Conservation (phyloP, 2,797 vertebrate species). For the Pipistrellus kuhlii region DNA sequence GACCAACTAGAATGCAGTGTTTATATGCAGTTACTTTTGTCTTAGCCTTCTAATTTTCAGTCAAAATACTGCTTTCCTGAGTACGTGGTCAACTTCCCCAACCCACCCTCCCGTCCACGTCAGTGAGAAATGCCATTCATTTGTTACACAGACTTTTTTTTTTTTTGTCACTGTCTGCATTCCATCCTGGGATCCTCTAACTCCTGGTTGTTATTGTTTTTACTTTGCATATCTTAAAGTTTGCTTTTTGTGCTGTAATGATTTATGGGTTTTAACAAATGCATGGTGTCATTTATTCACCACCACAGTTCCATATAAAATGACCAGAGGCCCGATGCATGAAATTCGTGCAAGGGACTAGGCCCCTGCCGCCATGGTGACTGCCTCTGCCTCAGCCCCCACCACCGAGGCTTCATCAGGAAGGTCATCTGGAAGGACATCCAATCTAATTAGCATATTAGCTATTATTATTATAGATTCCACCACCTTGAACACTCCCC, state of each 20-base stretch:
- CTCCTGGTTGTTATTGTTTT: neutral
- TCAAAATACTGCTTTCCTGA: neutral
- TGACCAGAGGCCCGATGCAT: too few relatives aligned
- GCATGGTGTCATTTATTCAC: neutral
- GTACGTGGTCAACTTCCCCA: neutral
- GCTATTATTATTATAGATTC: neutral
- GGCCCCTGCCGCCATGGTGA: too few relatives aligned
- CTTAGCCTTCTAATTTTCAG: neutral
- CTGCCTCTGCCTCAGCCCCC: too few relatives aligned
- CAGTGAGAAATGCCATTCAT: neutral
- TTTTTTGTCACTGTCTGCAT: neutral
- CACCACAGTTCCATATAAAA: neutral
- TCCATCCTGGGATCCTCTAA: neutral
- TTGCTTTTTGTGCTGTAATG: neutral
- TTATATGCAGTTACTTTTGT: neutral
- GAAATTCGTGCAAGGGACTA: too few relatives aligned
- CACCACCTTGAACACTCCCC: neutral
- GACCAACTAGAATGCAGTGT: neutral
- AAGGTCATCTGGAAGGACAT: too few relatives aligned
- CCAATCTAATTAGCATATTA: too few relatives aligned
- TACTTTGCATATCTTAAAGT: neutral
- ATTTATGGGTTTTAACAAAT: constrained; percentile 3
- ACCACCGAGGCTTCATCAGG: accelerated
- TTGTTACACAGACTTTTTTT: neutral
- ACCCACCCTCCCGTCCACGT: too few relatives aligned